Evolutionary conservation across 2,888 invertebrate genomes (phyloP).

Genomic region (Himalopsyche japonica): DNA sequence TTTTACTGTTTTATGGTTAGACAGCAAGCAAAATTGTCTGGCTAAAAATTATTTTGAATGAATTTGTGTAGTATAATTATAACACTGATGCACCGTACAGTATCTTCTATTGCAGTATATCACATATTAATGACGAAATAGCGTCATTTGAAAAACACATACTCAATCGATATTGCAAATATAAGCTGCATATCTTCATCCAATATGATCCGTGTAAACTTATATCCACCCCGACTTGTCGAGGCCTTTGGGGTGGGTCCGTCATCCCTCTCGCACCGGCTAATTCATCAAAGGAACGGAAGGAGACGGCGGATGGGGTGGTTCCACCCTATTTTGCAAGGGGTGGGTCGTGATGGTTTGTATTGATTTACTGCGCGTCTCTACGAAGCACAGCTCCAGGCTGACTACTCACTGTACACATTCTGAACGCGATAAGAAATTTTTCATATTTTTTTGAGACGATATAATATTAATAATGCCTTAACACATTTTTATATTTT

Average conservation of each 20-base stretch:
- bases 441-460: constrained; percentile 23
- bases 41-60: too few species aligned
- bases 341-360: constrained; percentile 59
- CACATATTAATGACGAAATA: neutral
- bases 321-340: constrained; percentile 15
- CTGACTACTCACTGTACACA: constrained; percentile 24
- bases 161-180: constrained; percentile 34
- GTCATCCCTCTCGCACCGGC: constrained; percentile 17
- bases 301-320: constrained; percentile 11
- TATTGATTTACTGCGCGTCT: constrained; percentile 60
- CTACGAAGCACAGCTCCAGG: constrained; percentile 27
- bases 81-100: too few species aligned
- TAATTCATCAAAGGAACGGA: neutral
- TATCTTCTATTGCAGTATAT: neutral
- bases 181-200: constrained; percentile 38
- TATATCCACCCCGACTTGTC: constrained; percentile 12
- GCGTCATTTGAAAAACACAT: neutral
- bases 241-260: constrained; percentile 43
- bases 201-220: constrained; percentile 33
- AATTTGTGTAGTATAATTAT: too few species aligned
- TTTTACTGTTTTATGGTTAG: too few species aligned
- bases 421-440: constrained; percentile 37
- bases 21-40: too few species aligned
- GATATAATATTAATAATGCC: neutral
- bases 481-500: too few species aligned